Conservation (phyloP, 2,113 vertebrate genomes). For the Eretmochelys imbricata region DNA sequence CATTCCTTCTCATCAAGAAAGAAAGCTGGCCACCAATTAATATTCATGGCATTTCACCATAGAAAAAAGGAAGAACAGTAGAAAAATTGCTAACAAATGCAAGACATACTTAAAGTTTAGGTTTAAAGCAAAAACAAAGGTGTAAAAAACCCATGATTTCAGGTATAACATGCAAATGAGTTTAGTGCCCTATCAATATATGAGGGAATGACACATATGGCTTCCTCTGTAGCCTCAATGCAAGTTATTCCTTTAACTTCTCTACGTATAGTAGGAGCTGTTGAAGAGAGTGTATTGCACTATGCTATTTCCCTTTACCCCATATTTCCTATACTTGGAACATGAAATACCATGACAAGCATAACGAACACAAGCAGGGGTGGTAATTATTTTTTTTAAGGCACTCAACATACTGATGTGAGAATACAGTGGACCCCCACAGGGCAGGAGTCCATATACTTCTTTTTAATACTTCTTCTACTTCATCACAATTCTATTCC, state of each 20-base stretch:
- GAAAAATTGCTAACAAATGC: background rate
- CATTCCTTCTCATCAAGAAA: background rate
- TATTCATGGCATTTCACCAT: background rate
- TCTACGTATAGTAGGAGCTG: background rate
- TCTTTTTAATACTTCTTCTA: background rate
- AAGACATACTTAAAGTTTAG: background rate
- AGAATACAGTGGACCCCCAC: fast-evolving
- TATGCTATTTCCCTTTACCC: background rate
- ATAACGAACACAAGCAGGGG: background rate
- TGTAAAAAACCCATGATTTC: background rate
- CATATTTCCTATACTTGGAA: background rate
- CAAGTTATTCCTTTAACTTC: background rate
- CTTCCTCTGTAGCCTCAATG: background rate
- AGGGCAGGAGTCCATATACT: background rate
- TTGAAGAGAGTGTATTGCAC: background rate
- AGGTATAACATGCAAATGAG: fast-evolving
- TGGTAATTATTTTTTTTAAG: background rate
- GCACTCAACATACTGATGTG: background rate
- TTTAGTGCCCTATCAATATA: background rate
- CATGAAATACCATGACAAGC: background rate
- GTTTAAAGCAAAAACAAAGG: background rate
- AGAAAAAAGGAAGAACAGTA: background rate
- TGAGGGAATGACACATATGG: background rate
- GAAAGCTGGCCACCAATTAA: background rate
- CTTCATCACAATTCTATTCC: background rate